A percentile compares a stretch with the other conserved stretches of the same genome.
Conservation (phyloP, 2,113 vertebrate genomes). For the Struthio camelus region DNA sequence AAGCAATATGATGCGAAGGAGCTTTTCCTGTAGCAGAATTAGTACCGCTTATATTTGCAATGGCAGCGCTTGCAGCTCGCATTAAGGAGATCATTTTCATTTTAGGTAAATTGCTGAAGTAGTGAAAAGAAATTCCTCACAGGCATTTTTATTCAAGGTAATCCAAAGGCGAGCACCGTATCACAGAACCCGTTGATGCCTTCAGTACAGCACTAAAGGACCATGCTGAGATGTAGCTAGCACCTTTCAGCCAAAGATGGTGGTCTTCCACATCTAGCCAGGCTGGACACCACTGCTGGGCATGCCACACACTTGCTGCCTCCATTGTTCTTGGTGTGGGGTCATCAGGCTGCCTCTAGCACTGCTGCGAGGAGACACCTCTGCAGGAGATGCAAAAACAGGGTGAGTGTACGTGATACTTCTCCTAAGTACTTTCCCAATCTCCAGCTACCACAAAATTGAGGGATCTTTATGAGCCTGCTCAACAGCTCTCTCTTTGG, state of each 20-base stretch:
- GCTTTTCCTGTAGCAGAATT: neutral
- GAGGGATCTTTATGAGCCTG: neutral
- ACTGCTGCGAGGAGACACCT: neutral
- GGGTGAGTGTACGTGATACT: accelerated
- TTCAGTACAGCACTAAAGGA: neutral
- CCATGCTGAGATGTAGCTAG: neutral
- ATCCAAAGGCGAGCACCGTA: neutral
- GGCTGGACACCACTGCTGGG: neutral
- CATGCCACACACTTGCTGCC: neutral
- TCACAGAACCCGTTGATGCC: neutral
- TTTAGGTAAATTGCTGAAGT: neutral
- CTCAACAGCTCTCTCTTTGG: neutral
- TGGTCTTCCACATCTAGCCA: neutral
- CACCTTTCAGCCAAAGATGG: neutral
- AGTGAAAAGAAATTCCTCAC: neutral
- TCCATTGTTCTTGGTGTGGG: neutral
- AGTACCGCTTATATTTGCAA: neutral
- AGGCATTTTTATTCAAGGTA: neutral
- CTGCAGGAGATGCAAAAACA: neutral
- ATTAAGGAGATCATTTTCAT: neutral
- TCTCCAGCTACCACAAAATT: neutral
- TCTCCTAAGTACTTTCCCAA: neutral
- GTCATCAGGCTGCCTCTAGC: neutral
- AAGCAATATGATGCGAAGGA: neutral
- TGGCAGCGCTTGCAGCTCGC: neutral